phyloP scores from a whole-genome alignment of 2,797 vertebrate species.

The Parambassis ranga region DNA sequence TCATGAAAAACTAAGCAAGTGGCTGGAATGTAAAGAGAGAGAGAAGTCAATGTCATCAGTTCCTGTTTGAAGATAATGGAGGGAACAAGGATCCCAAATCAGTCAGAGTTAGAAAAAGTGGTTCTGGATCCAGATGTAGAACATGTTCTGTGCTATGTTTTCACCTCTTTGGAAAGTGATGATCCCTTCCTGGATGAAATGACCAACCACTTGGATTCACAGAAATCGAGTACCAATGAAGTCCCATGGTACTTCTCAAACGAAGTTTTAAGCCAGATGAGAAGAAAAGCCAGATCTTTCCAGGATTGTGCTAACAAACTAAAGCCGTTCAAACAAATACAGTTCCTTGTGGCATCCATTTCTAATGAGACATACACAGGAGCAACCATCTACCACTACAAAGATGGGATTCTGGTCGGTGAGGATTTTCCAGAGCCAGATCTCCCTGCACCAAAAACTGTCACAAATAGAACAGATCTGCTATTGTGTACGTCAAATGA shows the following conservation, averaged over 20 bases:
- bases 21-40: slow-evolving; percentile 28
- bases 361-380: slow-evolving; percentile 3
- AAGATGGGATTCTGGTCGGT: neutral
- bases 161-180: slow-evolving; percentile 8
- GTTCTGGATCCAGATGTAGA: neutral
- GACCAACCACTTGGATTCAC: neutral
- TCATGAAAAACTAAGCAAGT: slow-evolving; percentile 29
- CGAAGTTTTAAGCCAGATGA: neutral
- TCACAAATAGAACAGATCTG: too few relatives aligned
- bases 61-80: slow-evolving; percentile 27
- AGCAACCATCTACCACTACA: slow-evolving; percentile 42
- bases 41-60: slow-evolving; percentile 6
- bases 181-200: neutral
- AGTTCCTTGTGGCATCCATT: slow-evolving; percentile 6
- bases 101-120: slow-evolving; percentile 1
- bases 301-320: too few relatives aligned
- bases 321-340: too few relatives aligned
- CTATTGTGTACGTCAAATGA: too few relatives aligned
- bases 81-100: neutral
- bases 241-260: neutral
- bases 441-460: too few relatives aligned
- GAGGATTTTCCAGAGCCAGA: too few relatives aligned
- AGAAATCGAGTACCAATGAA: fast-evolving
- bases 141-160: neutral
- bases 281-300: too few relatives aligned